Evolutionary conservation across 1,140 invertebrate genomes (phyloP).

Genomic region (Subanguina moxae): DNA sequence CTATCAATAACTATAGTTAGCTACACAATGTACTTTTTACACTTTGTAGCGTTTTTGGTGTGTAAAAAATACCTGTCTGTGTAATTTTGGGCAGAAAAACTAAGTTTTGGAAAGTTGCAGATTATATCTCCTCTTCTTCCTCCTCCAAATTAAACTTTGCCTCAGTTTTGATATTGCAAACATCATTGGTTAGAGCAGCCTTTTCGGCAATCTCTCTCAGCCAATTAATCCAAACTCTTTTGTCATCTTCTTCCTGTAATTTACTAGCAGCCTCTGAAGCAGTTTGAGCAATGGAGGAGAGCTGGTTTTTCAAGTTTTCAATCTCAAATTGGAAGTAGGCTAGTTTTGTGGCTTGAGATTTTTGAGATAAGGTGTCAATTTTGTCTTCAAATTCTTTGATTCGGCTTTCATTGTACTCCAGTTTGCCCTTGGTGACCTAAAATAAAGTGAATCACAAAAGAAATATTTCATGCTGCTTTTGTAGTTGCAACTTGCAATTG

Average conservation of each 20-base stretch:
- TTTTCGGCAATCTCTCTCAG: background rate
- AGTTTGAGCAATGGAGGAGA: background rate
- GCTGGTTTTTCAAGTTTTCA: background rate
- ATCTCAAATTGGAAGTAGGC: background rate
- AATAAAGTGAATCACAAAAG: background rate
- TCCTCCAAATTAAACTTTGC: background rate
- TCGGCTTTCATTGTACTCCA: background rate
- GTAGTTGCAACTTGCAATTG: background rate
- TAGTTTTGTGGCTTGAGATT: background rate
- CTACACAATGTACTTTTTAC: too few species aligned
- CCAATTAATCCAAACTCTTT: conserved; percentile 5
- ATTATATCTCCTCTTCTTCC: background rate
- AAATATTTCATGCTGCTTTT: background rate
- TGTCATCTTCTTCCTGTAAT: background rate
- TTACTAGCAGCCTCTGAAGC: background rate
- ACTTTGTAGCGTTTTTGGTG: background rate
- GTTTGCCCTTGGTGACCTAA: background rate
- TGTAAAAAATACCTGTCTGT: background rate
- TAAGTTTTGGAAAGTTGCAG: background rate
- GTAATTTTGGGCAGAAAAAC: background rate
- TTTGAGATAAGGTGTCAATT: background rate
- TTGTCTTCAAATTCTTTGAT: background rate
- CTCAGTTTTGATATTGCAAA: background rate
- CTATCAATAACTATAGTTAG: too few species aligned
- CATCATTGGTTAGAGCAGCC: background rate